Conservation (phyloP, 2,797 vertebrate species). For the Diplodus puntazzo region DNA sequence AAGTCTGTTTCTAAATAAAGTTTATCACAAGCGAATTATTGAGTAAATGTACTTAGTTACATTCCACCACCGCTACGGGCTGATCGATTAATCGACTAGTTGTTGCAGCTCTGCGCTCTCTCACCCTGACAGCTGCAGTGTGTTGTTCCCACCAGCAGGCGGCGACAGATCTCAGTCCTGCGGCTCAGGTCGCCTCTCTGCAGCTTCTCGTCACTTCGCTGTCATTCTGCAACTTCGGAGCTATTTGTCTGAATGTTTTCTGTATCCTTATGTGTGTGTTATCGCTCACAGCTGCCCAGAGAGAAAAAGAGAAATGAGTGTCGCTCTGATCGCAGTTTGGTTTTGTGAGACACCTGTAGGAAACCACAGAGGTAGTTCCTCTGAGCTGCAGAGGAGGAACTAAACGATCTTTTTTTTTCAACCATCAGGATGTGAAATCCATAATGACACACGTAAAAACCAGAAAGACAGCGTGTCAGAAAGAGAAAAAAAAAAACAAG, state of each 20-base stretch:
- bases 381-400: constrained; percentile 47
- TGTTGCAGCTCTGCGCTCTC: no score
- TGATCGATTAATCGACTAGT: no score
- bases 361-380: constrained; percentile 69
- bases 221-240: background rate
- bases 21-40: no score
- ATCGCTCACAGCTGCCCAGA: constrained; percentile 10
- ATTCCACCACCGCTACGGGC: no score
- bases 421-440: constrained; percentile 12
- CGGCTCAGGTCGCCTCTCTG: background rate
- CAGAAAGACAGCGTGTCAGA: background rate
- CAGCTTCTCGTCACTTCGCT: background rate
- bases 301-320: constrained; percentile 56
- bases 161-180: constrained; percentile 49
- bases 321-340: constrained; percentile 58
- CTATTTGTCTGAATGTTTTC: background rate
- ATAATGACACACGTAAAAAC: constrained; percentile 12
- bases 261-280: background rate
- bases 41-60: no score
- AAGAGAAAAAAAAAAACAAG: background rate
- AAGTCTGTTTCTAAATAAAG: no score
- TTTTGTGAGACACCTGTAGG: constrained; percentile 73
- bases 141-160: constrained; percentile 41
- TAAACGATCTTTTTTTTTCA: background rate
- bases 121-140: background rate